Evolutionary conservation across 2,888 invertebrate genomes (phyloP).

Genomic region (Ommatoiulus sabulosus): DNA sequence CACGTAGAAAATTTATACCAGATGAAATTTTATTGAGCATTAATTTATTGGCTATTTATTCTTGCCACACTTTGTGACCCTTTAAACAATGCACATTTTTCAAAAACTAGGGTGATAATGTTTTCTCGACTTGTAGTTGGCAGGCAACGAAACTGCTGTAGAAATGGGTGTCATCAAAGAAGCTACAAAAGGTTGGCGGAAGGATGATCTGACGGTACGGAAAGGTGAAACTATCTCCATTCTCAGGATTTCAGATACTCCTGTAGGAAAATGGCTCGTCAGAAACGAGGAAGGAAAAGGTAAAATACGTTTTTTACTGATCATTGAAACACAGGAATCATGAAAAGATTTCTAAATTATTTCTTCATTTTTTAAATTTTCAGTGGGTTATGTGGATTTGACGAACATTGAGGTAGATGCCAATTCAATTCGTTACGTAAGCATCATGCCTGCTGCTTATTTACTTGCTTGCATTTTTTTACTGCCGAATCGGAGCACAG

Average conservation of each 20-base stretch:
- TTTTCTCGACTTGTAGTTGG: constrained; percentile 20
- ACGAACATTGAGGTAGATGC: constrained; percentile 59
- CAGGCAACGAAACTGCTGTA: constrained; percentile 50
- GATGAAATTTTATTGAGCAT: too few species aligned
- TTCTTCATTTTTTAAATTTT: constrained; percentile 52
- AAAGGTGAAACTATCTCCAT: constrained; percentile 55
- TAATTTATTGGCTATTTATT: too few species aligned
- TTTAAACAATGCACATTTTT: too few species aligned
- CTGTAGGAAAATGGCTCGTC: constrained; percentile 59
- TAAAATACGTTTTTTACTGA: neutral
- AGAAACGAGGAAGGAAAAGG: constrained; percentile 56
- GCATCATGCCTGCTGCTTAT: constrained; percentile 53
- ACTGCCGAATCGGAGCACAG: neutral
- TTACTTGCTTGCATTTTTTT: constrained; percentile 24
- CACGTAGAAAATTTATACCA: too few species aligned
- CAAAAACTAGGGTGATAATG: too few species aligned
- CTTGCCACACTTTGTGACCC: too few species aligned
- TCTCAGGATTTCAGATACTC: constrained; percentile 55
- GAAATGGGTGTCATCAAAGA: constrained; percentile 54
- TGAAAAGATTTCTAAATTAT: neutral
- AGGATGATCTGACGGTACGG: constrained; percentile 36
- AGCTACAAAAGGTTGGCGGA: constrained; percentile 39
- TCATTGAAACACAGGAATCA: neutral
- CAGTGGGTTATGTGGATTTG: constrained; percentile 60
- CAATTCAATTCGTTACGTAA: constrained; percentile 61